Evolutionary conservation across 2,888 invertebrate species (phyloP), one percentile per base, ranked within the genome.

Genomic region (Diaprepes abbreviatus): DNA sequence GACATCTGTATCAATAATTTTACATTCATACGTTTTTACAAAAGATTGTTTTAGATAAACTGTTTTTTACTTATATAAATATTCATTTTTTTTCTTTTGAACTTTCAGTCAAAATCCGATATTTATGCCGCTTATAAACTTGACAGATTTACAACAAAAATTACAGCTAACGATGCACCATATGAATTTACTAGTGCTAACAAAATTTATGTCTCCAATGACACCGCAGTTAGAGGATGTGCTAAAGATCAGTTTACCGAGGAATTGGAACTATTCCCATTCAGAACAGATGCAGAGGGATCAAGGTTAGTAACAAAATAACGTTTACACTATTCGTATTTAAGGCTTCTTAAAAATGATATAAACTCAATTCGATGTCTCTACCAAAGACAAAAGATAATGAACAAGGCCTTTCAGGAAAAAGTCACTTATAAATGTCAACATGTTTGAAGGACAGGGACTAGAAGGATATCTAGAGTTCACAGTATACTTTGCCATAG

Each of bases 141-240:
- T 74, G 94, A 94, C 83, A 91, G 89, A 80, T 84, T 86, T n/a
- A 73, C 78, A 1, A 78, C 83, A 5, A 79, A 79, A 74, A 71
- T 81, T 60, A 87, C 89, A 73, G 85, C 88, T 64, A 10, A 7
- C 6, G 87, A 89, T 10, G 86, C 87, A 1, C 88, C 88, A 72
- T 91, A 94, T 77, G 91, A 93, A 81, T 92, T 93, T 80, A 88
- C 86, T 3, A 90, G 90, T 67, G 94, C 93, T 19, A 95, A 95
- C 85, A 90, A 90, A 74, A 85, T 95, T 73, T 95, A 91, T 84
- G 89, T 93, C 2, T 88, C 90, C 58, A 81, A 86, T 2, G 82
- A 84, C 1, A 84, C 89, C 62, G 84, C 86, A 31, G 85, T 92
- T 16, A 86, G 90, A 2, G 87, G 89, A 10, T 95, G 95, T 79